Base-by-base conservation (phyloP, 2,113 vertebrate genomes). In the Ammodytes dubius region DNA sequence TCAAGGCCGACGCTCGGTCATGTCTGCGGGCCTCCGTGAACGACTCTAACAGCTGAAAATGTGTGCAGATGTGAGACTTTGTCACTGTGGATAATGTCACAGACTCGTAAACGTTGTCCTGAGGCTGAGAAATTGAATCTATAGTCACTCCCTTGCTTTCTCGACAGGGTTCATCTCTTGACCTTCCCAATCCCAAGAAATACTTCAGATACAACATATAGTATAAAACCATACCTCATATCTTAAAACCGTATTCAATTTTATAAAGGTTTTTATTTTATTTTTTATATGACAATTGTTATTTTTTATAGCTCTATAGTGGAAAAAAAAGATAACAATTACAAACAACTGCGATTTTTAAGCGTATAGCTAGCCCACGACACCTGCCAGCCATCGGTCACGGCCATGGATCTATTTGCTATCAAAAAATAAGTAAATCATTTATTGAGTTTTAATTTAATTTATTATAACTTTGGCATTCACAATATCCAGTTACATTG, bases 21-120 rank as follows among this genome's bases (percentile, higher is more conserved):
- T 13, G 54, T 63, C 77, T 64, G 63, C 68, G 13, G 13, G 60
- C 45, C 42, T n/a, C 53, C 19, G 47, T 93, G 89, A 93, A 88
- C 86, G 89, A 89, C 74, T 87, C 73, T 61, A 84, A 83, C 87
- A 93, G 92, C 92, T 92, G 91, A 91, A 82, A 53, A 79, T 77
- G 68, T 80, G 80, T 87, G 76, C 90, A 92, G 89, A 92, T 93
- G 90, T 90, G 87, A 82, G 86, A 72, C 75, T 88, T 85, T 84
- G 82, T 85, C 76, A 14, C 82, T 86, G 81, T 77, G 87, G 86
- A 88, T 86, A 90, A 91, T 84, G 85, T 89, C 90, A 83, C 77
- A 57, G 84, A 82, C 91, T 90, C 79, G 53, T 92, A 91, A 93
- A 93, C 37, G 47, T 66, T 13, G 40, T 66, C 84, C 85, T 74